phyloP scores from a whole-genome alignment of 2,888 invertebrate genomes.

The Dascillus cervinus region DNA sequence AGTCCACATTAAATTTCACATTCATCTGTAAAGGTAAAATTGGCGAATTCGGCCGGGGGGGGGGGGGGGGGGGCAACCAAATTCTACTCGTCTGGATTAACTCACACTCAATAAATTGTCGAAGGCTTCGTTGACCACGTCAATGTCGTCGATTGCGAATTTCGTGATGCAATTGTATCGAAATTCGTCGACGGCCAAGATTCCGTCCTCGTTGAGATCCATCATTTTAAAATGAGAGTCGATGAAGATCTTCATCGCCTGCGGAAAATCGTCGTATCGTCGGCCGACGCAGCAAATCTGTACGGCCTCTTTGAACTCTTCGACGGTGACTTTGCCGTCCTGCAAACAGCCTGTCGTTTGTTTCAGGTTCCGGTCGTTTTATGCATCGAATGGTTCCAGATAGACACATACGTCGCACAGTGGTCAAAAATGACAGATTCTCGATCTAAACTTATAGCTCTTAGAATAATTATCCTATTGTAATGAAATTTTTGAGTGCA shows the following conservation, averaged over 20 bases:
- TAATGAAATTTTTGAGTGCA: too few species aligned
- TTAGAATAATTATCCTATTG: too few species aligned
- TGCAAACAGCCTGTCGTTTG: constrained; percentile 43
- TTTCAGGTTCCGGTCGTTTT: too few species aligned
- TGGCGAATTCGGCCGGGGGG: too few species aligned
- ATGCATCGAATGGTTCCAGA: too few species aligned
- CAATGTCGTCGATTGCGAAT: constrained; percentile 69
- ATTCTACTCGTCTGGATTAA: too few species aligned
- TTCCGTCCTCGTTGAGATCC: constrained; percentile 72
- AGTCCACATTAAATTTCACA: too few species aligned
- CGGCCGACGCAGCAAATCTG: constrained; percentile 73
- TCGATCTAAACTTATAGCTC: too few species aligned
- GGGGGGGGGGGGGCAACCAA: too few species aligned
- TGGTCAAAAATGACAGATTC: too few species aligned
- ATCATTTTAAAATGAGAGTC: constrained; percentile 77
- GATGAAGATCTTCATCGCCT: constrained; percentile 80
- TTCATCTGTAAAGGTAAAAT: too few species aligned
- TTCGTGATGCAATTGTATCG: constrained; percentile 75
- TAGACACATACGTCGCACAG: too few species aligned
- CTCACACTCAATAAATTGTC: constrained; percentile 68
- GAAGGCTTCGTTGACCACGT: constrained; percentile 69
- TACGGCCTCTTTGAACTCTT: constrained; percentile 75
- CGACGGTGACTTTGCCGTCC: constrained; percentile 75
- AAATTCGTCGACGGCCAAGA: constrained; percentile 72
- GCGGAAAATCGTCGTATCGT: constrained; percentile 71